Evolutionary conservation across 2,113 vertebrate genomes (phyloP).

Genomic region (Vulpes vulpes): DNA sequence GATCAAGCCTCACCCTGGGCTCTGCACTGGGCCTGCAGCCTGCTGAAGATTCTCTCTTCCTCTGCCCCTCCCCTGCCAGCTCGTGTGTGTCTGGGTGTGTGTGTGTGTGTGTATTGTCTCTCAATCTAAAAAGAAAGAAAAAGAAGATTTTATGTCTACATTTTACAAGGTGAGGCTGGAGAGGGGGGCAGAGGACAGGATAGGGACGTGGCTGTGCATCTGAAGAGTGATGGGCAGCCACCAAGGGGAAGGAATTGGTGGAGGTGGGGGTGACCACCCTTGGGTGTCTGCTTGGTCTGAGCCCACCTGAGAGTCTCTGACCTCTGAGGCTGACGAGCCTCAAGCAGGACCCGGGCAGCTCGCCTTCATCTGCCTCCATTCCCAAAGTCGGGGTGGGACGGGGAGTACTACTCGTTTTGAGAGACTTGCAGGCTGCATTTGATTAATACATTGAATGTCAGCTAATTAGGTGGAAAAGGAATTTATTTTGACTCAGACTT

Average conservation of each 20-base stretch:
- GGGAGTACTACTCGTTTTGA: background rate
- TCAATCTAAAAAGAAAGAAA: too few relatives aligned
- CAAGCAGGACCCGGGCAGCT: background rate
- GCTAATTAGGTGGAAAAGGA: slow-evolving; percentile 7
- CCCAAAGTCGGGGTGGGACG: background rate
- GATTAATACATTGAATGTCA: background rate
- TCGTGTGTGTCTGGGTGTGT: too few relatives aligned
- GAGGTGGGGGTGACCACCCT: background rate
- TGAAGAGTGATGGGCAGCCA: background rate
- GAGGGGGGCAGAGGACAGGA: background rate
- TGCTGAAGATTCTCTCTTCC: too few relatives aligned
- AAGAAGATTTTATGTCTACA: background rate
- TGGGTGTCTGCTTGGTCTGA: background rate
- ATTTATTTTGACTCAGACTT: slow-evolving; percentile 49
- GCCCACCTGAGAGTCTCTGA: background rate
- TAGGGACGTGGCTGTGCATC: background rate
- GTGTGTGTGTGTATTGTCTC: too few relatives aligned
- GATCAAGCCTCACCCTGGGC: background rate
- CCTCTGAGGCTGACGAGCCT: background rate
- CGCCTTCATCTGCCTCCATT: background rate
- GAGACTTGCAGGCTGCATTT: background rate
- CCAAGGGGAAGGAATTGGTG: fast-evolving
- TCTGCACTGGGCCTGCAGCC: too few relatives aligned
- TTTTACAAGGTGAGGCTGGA: background rate
- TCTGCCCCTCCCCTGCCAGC: too few relatives aligned